These are phyloP conservation scores for Margaritifera margaritifera DNA, from an alignment of 2,888 invertebrate genomes.

Conservation along the genomic window DNA sequence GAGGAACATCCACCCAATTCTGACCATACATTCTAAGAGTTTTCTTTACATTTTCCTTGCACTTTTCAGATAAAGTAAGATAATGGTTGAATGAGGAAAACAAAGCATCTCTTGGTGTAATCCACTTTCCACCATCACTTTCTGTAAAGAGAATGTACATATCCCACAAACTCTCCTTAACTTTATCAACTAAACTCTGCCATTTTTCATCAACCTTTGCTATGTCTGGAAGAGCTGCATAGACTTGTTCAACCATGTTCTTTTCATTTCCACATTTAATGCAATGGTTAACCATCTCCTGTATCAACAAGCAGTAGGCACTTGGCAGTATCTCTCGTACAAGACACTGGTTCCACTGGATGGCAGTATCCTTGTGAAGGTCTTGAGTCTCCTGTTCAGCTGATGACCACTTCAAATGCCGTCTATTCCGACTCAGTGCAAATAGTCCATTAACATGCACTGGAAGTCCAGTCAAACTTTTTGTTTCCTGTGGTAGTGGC, in stretches of 20 bases:
- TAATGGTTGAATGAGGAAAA: conserved; percentile 6
- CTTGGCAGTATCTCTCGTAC: conserved; percentile 55
- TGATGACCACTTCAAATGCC: no score
- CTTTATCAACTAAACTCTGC: conserved; percentile 11
- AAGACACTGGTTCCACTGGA: conserved; percentile 62
- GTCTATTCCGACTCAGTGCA: no score
- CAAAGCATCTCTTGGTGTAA: conserved; percentile 15
- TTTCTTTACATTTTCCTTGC: no score
- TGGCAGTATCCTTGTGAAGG: conserved; percentile 44
- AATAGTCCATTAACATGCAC: no score
- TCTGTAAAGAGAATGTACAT: conserved; percentile 15
- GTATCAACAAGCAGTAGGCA: conserved; percentile 41
- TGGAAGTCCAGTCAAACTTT: no score
- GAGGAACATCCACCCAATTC: conserved; percentile 1
- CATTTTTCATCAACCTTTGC: conserved; percentile 28
- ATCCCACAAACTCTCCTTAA: conserved; percentile 5
- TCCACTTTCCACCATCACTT: no score
- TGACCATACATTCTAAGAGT: neutral
- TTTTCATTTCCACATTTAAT: conserved; percentile 5
- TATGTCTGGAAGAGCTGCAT: conserved; percentile 23
- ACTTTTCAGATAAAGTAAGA: no score
- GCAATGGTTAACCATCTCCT: conserved; percentile 24
- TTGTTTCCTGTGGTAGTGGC: no score
- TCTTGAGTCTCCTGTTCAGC: conserved; percentile 27
- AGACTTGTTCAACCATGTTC: conserved; percentile 18